Base-by-base conservation (phyloP, 2,888 invertebrate species). In the Idaea biselata region DNA sequence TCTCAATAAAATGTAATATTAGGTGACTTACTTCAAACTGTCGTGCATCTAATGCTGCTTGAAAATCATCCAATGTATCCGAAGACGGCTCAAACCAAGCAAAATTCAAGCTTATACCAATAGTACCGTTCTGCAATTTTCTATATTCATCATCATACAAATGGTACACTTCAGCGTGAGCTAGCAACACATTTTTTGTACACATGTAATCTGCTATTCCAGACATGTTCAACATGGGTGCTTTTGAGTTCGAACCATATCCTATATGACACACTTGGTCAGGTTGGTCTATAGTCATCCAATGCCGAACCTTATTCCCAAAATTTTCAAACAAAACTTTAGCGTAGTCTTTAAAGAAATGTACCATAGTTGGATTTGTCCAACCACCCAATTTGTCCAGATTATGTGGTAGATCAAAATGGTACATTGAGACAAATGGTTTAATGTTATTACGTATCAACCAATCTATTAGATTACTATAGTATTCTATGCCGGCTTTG, bases 221-320 rank as follows among this genome's bases (percentile, higher is more conserved):
- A 0, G 84, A 81, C 8, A 81, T 76, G 8, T 91, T 88, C 3
- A 89, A 8, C 64, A 81, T 78, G 0, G 93, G 91, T 0, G 90
- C 87, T 65, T 77, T 80, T 0, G n/a, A 8, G 18, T 72, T 77
- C 0, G 80, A 76, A 0, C 86, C 86, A 54, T 91, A 93, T 0
- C 89, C 90, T 58, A 77, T 80, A 6, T 77, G 72, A 67, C 89
- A 88, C 44, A 87, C 82, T 32, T 88, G 81, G 60, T 83, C 87
- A 0, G 94, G 94, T 60, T 94, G 94, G 72, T 94, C 94, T 54
- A 94, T 86, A 0, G 95, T 94, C 5, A 94, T 88, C 94, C 94
- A 94, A 59, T 81, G 74, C 65, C 91, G 86, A 0, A 94, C 93
- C 70, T 88, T 87, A 58, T 91, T 84, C 0, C 93, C 93, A 61